Evolutionary conservation across 2,888 invertebrate species (phyloP), one percentile per base, ranked within the genome.

Genomic region (Troilus luridus): DNA sequence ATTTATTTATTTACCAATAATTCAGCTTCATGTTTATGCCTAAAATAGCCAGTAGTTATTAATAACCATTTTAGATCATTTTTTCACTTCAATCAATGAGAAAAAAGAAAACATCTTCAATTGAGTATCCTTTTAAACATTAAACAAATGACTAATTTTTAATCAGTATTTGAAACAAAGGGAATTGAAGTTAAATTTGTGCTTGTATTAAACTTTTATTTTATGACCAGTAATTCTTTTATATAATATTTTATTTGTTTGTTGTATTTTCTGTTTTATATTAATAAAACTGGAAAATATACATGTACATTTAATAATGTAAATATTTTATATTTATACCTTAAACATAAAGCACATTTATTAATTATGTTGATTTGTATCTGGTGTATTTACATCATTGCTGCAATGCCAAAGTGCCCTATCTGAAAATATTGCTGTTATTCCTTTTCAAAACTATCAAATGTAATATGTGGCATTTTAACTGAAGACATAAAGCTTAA

Each of bases 141-240:
- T 9, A 64, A n/a, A n/a, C n/a, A n/a, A 64, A 67, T 24, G 6
- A 67, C 14, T 24, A 14, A 67, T 24, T 5, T 67, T 24, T 24
- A 12, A 0, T 17, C 6, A 77, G 9, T 17, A 41, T 19, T 77
- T 41, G 27, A 77, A 41, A 77, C 72, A 17, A 77, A 77, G 72
- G 27, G 19, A 77, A 41, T 41, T 27, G 17, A 77, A 77, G 5
- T 77, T 41, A 10, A 77, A 41, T 77, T 77, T 77, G 27, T 85
- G 85, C 85, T 85, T 85, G 85, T 85, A 85, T 85, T 85, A 85
- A 85, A 85, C 85, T 85, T 85, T 85, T 85, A 58, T 54, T 85
- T 85, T 85, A 85, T 85, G 72, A 77, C 72, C 72, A 77, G 72
- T 77, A 17, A 77, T 77, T 77, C 72, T 17, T 17, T 41, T 1